Evolutionary conservation across 2,888 invertebrate genomes (phyloP), one percentile per base, ranked within the genome.

Genomic region (Ethmia dodecea): DNA sequence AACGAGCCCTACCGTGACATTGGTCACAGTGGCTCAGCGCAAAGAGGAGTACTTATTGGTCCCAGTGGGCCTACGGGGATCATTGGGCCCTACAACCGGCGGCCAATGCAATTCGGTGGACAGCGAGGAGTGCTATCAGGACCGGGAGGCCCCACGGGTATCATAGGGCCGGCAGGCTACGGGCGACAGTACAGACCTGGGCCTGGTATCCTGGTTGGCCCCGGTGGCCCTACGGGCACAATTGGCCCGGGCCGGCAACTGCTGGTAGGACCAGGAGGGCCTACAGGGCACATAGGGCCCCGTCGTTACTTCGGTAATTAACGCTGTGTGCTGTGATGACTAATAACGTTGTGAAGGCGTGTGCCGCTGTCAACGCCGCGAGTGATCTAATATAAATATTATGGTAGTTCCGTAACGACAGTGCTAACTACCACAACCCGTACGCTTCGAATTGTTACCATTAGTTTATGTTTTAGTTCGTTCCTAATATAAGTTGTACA

Each of bases 201-300:
- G 0, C 52, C 44, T 2, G 67, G 67, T 0, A 40, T 86, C 13
- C 50, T 86, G 9, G 74, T 79, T 0, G 86, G 86, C 8, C 86
- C 84, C 1, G 79, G 75, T 1, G 84, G 86, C 16, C 80, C 86
- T 3, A 75, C 78, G 0, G 86, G 83, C 20, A 56, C 66, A 18
- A 60, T 56, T 34, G 63, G 51, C 6, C 57, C 60, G 13, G 52
- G 52, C 6, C 52, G 86, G 69, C 31, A 40, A 11, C 55, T 89
- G n/a, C 54, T 88, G 10, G 81, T 81, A 3, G 89, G 88, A 1
- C 88, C 88, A 1, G 87, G 86, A 0, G 83, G 83, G 1, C 80
- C 80, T 13, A 72, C 73, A 0, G 81, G 79, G 2, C 51, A 50
- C 8, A 66, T 76, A 36, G 75, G 84, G 3, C 74, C 78, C 0